Conservation (phyloP, 2,888 invertebrate genomes). For the Branchipolynoe longqiensis region DNA sequence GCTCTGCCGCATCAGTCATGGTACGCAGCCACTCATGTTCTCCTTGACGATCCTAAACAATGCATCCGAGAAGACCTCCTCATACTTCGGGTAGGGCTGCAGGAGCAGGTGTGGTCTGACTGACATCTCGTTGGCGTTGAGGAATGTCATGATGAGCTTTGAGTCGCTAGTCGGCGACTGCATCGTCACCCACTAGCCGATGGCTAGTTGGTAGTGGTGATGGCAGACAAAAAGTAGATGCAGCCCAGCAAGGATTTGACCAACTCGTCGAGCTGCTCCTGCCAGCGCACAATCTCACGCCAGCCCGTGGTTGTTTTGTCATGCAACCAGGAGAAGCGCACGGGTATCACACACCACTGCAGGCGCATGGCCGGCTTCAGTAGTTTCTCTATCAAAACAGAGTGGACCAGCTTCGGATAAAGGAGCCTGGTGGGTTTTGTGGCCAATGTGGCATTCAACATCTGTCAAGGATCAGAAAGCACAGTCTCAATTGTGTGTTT, state of each 20-base stretch:
- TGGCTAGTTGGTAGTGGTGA: background rate
- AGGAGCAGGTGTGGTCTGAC: background rate
- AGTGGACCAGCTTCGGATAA: background rate
- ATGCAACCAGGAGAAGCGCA: background rate
- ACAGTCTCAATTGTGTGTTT: too few relatives aligned
- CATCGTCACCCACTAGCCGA: slow-evolving; percentile 2
- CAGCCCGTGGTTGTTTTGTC: background rate
- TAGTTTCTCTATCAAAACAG: background rate
- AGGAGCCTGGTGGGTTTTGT: background rate
- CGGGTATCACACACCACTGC: background rate
- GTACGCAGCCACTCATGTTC: slow-evolving; percentile 27
- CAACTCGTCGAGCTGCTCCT: background rate
- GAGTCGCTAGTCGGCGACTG: background rate
- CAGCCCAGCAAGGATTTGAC: background rate
- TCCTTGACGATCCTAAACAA: slow-evolving; percentile 12
- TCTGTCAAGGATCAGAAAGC: slow-evolving; percentile 22
- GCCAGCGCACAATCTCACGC: background rate
- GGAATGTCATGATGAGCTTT: background rate
- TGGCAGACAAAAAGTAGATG: slow-evolving; percentile 13
- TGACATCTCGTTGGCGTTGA: background rate
- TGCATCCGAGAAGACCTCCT: background rate
- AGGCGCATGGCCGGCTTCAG: background rate
- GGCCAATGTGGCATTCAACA: background rate
- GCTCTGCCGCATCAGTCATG: slow-evolving; percentile 15
- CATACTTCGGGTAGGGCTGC: background rate